These are phyloP conservation scores for Empidonax traillii DNA, from an alignment of 2,113 vertebrate species.

Conservation along the genomic window DNA sequence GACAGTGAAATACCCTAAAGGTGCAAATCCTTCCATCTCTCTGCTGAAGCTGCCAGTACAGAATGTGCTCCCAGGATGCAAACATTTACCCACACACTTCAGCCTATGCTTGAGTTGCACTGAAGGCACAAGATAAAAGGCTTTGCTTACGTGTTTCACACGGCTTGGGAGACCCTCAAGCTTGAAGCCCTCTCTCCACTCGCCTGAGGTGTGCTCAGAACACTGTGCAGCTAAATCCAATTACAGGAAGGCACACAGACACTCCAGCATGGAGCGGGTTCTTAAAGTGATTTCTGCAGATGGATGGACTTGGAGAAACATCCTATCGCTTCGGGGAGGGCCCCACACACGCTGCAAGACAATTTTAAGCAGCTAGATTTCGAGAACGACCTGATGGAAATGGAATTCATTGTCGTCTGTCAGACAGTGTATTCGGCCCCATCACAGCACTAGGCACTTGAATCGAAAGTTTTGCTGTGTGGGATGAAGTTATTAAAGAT, in stretches of 20 bases:
- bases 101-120: background rate
- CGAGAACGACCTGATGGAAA: background rate
- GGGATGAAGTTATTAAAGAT: background rate
- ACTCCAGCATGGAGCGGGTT: background rate
- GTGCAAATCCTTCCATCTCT: background rate
- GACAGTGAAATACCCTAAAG: background rate
- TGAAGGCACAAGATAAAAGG: background rate
- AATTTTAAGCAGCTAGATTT: background rate
- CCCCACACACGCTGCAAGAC: background rate
- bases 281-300: background rate
- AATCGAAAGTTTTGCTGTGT: background rate
- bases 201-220: background rate
- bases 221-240: background rate
- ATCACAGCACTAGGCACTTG: background rate
- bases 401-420: background rate
- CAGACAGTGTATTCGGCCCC: background rate
- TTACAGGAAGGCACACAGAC: background rate
- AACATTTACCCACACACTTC: background rate
- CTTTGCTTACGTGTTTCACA: background rate
- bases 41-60: background rate
- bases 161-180: background rate
- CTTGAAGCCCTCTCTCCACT: background rate
- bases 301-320: background rate
- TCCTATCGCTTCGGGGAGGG: background rate
- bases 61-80: background rate